These are phyloP conservation scores for Caenorhabditis macrosperma DNA, from an alignment of 2,888 invertebrate genomes.

Conservation along the genomic window DNA sequence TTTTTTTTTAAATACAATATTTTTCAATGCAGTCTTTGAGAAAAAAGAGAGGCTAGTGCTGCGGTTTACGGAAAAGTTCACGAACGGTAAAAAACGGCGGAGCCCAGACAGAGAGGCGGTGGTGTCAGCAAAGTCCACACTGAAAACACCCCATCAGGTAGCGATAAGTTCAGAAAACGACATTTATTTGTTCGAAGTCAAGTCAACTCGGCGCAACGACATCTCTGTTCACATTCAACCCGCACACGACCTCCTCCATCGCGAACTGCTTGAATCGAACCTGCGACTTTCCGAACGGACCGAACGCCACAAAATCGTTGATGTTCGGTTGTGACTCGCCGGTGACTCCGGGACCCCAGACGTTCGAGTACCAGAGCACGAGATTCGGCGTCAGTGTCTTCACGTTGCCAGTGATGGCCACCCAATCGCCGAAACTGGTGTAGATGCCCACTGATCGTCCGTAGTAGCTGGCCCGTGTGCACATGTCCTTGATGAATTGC, in stretches of 20 bases:
- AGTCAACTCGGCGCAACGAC: background rate
- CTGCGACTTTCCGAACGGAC: background rate
- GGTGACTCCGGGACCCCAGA: background rate
- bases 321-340: background rate
- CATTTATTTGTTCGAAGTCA: too few species aligned
- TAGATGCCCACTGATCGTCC: background rate
- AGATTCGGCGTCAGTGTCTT: background rate
- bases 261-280: background rate
- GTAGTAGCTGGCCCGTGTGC: background rate
- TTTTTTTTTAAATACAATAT: too few species aligned
- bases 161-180: too few species aligned
- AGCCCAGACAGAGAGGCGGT: too few species aligned
- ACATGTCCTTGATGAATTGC: background rate
- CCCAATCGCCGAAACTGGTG: background rate
- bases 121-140: too few species aligned
- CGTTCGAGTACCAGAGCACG: background rate
- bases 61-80: too few species aligned
- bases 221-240: background rate
- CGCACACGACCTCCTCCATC: background rate
- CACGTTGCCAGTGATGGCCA: background rate
- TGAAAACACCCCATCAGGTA: too few species aligned
- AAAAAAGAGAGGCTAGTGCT: too few species aligned
- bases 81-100: too few species aligned
- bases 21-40: too few species aligned
- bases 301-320: background rate